Evolutionary conservation across 2,888 invertebrate species (phyloP).

Genomic region (Trachelus tabidus): DNA sequence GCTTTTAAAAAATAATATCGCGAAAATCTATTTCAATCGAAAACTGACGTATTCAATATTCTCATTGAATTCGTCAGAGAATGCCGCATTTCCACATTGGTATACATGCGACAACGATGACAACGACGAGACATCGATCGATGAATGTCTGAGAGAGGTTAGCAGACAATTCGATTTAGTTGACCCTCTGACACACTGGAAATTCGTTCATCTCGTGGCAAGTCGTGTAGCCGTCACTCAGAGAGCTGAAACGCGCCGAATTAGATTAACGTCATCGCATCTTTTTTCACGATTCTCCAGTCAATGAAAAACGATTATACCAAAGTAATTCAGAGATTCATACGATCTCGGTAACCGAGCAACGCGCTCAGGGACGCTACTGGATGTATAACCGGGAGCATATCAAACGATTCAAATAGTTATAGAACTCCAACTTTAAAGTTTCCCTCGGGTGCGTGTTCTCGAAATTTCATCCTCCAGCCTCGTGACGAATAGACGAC

Average conservation of each 20-base stretch:
- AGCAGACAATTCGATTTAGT: constrained; percentile 18
- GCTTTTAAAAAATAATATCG: neutral
- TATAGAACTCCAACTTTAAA: neutral
- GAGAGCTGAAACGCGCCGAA: constrained; percentile 31
- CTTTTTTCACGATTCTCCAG: constrained; percentile 13
- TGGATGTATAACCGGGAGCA: neutral
- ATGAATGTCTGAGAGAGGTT: constrained; percentile 14
- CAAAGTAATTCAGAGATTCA: neutral
- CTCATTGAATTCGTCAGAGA: neutral
- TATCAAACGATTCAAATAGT: neutral
- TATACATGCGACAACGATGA: neutral
- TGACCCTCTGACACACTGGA: constrained; percentile 4
- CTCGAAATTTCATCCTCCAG: neutral
- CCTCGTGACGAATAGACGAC: neutral
- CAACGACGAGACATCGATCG: neutral
- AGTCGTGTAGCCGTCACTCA: constrained; percentile 24
- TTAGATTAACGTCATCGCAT: constrained; percentile 37
- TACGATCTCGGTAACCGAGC: neutral
- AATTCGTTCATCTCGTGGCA: neutral
- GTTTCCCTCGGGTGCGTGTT: neutral
- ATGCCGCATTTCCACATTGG: neutral
- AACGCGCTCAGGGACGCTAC: neutral
- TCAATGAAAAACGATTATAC: neutral
- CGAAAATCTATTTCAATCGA: neutral
- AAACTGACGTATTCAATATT: neutral